Base-by-base conservation (phyloP, 2,888 invertebrate species). In the Rhyacophila evoluta region DNA sequence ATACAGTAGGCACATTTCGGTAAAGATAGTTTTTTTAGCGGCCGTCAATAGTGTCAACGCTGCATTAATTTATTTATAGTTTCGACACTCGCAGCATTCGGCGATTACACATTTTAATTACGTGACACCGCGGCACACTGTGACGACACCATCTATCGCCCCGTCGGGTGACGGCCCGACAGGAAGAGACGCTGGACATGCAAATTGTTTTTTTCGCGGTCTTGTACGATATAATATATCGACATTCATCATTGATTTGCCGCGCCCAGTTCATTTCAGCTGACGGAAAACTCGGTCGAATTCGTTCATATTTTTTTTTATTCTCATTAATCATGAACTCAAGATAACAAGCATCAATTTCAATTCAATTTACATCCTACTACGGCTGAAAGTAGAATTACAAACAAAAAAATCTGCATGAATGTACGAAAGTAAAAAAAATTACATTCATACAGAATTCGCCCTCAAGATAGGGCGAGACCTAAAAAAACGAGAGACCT, bases 31-130 rank as follows among this genome's bases (percentile, higher is more conserved):
- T 55, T 41, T 55, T 55, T 55, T 55, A 41, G 2, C 1, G 19
- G 1, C 19, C 15, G 55, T 55, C 55, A 19, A 55, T 19, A 55
- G 55, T 55, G 55, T 55, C 55, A 12, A 55, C 55, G 25, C 19
- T 55, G 55, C 55, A 55, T 55, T 19, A 55, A 55, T 55, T 55
- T 55, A 55, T 55, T 55, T 55, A 55, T 55, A 55, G 55, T 55
- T 55, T 55, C 55, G 55, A 19, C 55, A 19, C 55, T 19, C 19
- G 19, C 55, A 6, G 15, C 55, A 55, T 19, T 55, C 55, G 55
- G 55, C 55, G 55, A 55, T 19, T 55, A 55, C 55, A 19, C 15
- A 55, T 55, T 55, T 55, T 55, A 55, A 55, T 55, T 55, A 55
- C 19, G 55, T 55, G 55, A 55, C 55, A 55, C 19, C 55, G 19